Percentiles rank a stretch among this genome's conserved stretches.
These are phyloP conservation scores for Picathartes gymnocephalus DNA, from an alignment of 2,113 vertebrate species.

Conservation along the genomic window DNA sequence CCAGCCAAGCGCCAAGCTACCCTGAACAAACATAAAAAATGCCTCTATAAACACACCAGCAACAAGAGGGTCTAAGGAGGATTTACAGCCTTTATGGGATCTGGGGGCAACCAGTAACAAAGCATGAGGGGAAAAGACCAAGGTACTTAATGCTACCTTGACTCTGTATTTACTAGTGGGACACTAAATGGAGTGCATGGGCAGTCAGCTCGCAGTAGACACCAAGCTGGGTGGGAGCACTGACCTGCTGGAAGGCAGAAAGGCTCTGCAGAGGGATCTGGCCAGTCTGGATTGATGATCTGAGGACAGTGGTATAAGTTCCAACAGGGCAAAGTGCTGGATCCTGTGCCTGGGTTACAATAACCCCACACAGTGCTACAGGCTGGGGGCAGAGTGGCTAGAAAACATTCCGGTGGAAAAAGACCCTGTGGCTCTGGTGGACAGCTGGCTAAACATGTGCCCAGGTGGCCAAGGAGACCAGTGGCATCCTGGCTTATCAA, in stretches of 20 bases:
- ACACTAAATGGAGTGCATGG: fast-evolving
- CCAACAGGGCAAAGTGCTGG: background rate
- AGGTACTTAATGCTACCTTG: background rate
- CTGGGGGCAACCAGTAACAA: background rate
- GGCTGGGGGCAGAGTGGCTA: background rate
- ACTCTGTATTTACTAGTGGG: background rate
- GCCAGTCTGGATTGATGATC: background rate
- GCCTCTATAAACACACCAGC: background rate
- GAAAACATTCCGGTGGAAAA: background rate
- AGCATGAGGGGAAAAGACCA: background rate
- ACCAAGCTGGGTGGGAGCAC: fast-evolving
- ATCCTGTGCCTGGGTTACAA: fast-evolving
- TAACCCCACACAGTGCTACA: background rate
- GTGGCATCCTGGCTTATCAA: background rate
- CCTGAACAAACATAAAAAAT: background rate
- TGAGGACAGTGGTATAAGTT: background rate
- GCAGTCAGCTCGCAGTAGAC: background rate
- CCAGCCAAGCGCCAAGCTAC: background rate
- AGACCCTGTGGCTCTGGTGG: background rate
- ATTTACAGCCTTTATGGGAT: background rate
- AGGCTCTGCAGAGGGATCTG: background rate
- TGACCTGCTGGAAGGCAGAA: background rate
- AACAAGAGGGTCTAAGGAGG: background rate
- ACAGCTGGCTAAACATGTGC: background rate
- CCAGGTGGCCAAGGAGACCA: background rate